Evolutionary conservation across 2,113 vertebrate species (phyloP), one percentile per base, ranked within the genome.

Genomic region (Pristiophorus japonicus): DNA sequence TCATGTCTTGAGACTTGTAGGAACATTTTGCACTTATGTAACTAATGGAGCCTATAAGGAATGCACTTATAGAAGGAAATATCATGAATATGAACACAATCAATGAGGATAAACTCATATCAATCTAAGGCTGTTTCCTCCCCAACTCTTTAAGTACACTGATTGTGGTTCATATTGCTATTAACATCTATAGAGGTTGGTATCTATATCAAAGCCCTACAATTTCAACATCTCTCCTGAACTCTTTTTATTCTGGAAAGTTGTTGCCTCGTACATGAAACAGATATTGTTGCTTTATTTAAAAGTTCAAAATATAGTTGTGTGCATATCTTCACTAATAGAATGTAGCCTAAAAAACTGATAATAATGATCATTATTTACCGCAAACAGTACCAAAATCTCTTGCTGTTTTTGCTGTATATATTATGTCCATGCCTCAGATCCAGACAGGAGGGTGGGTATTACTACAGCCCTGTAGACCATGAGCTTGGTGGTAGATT

Each of bases 1-100:
- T 94, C 93, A 94, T 73, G 93, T 51, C 93, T 94, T 94, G 65
- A 94, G 93, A 70, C 66, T 70, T 42, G 93, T 94, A 65, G 66
- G 66, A 70, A 94, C 20, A 51, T 94, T 45, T 94, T 70, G 93
- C 93, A 70, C 45, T 94, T 70, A 73, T 34, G 12, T 94, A 70
- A 45, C 93, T 67, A 94, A 94, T 70, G 93, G 42, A 94, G 93
- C 42, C 91, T 59, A 16, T 3, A 27, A 94, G 66, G 27, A 70
- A 45, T 73, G 66, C 65, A 94, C 63, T 94, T 70, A 51, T 30
- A 67, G 7, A 47, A 47, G 45, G 45, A 47, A 70, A 45, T 67
- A 94, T 65, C 62, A 27, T 94, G 93, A 94, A 94, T 27, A 70
- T 70, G 42, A 94, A 70, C 24, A 45, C 24, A 51, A 73, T 63